Conservation (phyloP, 2,888 invertebrate species). For the Mythimna pallens region DNA sequence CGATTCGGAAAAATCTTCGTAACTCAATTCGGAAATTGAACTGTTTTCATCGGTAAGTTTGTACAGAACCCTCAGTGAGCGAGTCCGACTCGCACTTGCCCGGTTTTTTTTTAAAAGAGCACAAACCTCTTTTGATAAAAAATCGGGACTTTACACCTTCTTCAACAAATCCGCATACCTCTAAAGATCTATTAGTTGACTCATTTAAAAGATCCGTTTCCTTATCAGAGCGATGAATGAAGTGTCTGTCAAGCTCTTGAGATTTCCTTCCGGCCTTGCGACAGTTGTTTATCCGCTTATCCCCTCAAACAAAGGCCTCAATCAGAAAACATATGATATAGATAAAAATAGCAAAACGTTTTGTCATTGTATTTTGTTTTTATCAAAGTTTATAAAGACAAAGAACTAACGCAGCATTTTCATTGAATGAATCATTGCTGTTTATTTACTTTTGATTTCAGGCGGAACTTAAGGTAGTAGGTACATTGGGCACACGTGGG, state of each 20-base stretch:
- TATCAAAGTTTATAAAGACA: slow-evolving; percentile 33
- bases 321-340: slow-evolving; percentile 16
- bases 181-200: not conserved
- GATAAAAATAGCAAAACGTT: slow-evolving; percentile 31
- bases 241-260: slow-evolving; percentile 27
- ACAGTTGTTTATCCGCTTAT: slow-evolving; percentile 20
- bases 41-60: too few species aligned
- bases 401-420: slow-evolving; percentile 17
- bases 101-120: too few species aligned
- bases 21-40: too few species aligned
- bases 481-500: not conserved
- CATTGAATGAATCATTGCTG: slow-evolving; percentile 33
- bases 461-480: slow-evolving; percentile 4
- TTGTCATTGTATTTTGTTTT: slow-evolving; percentile 22
- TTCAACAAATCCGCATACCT: too few species aligned
- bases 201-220: slow-evolving; percentile 24
- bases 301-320: slow-evolving; percentile 4
- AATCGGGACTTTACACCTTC: too few species aligned
- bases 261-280: slow-evolving; percentile 49
- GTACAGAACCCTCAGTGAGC: too few species aligned
- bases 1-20: too few species aligned
- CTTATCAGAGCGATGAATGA: slow-evolving; percentile 4
- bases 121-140: too few species aligned
- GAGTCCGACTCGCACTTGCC: too few species aligned
- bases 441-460: slow-evolving; percentile 37